phyloP scores from a whole-genome alignment of 2,888 invertebrate genomes.

The Asteroscopus sphinx region DNA sequence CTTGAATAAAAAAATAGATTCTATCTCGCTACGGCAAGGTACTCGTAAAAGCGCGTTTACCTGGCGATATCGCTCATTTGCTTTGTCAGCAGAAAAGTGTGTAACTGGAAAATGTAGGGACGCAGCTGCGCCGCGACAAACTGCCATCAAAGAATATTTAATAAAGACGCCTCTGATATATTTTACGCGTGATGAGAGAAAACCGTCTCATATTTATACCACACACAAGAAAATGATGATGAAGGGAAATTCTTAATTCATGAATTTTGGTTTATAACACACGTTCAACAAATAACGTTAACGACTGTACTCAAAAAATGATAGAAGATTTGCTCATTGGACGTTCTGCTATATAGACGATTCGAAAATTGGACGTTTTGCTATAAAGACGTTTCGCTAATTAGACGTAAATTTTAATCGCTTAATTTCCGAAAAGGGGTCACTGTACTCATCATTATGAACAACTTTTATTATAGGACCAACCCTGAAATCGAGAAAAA shows the following conservation, averaged over 20 bases:
- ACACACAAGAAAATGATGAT: constrained; percentile 21
- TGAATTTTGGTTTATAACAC: too few relatives aligned
- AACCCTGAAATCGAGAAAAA: too few relatives aligned
- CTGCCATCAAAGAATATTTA: constrained; percentile 54
- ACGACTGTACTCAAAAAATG: too few relatives aligned
- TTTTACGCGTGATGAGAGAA: constrained; percentile 31
- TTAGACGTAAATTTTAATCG: too few relatives aligned
- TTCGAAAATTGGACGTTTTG: too few relatives aligned
- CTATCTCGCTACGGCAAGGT: constrained; percentile 22
- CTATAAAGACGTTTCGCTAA: too few relatives aligned
- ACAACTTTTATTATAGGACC: too few relatives aligned
- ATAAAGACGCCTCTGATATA: constrained; percentile 43
- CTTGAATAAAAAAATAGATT: constrained; percentile 39
- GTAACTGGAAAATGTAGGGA: constrained; percentile 33
- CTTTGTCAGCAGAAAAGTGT: constrained; percentile 49
- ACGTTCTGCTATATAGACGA: too few relatives aligned
- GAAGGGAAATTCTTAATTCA: constrained; percentile 8
- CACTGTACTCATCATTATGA: too few relatives aligned
- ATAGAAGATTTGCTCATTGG: too few relatives aligned
- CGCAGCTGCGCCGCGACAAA: constrained; percentile 50
- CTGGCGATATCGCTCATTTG: constrained; percentile 49
- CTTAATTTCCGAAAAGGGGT: too few relatives aligned
- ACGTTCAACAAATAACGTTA: too few relatives aligned
- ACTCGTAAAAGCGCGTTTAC: constrained; percentile 30
- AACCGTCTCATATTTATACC: constrained; percentile 15